Percentiles rank a stretch among this genome's conserved stretches.
Conservation (phyloP, 1,140 invertebrate genomes). For the Delia radicum region DNA sequence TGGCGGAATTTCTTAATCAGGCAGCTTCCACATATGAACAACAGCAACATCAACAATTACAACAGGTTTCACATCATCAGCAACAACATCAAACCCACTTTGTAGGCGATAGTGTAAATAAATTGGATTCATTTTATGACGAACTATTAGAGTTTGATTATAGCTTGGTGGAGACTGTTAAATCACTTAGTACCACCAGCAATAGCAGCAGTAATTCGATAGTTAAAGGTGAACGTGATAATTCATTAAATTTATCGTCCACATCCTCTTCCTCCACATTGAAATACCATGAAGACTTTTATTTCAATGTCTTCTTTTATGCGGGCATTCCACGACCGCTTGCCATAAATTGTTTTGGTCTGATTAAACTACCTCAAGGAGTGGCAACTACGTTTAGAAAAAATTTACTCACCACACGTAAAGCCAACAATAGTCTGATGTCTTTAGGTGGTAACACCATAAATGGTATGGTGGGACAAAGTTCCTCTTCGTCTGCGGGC, state of each 20-base stretch:
- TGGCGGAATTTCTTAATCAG: conserved; percentile 46
- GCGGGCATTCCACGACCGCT: conserved; percentile 43
- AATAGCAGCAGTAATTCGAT: background rate
- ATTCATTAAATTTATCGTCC: background rate
- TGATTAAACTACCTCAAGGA: conserved; percentile 46
- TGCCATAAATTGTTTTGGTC: conserved; percentile 47
- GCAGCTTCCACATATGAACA: conserved; percentile 36
- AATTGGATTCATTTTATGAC: background rate
- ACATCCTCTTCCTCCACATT: conserved; percentile 27
- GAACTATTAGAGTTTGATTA: conserved; percentile 28
- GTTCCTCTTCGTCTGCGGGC: background rate
- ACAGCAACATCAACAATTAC: background rate
- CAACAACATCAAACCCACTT: background rate
- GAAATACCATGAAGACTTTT: conserved; percentile 45
- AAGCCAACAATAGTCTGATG: conserved; percentile 43
- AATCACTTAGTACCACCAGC: background rate
- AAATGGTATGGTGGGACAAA: background rate
- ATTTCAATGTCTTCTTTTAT: conserved; percentile 48
- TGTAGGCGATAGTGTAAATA: background rate
- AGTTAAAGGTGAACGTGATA: background rate
- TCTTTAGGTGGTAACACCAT: conserved; percentile 34
- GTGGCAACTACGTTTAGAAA: conserved; percentile 48
- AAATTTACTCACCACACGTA: conserved; percentile 42
- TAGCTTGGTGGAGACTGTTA: conserved; percentile 10
- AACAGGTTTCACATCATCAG: background rate